These are phyloP conservation scores for Lottia scabra DNA, from an alignment of 2,888 invertebrate genomes.

Conservation along the genomic window DNA sequence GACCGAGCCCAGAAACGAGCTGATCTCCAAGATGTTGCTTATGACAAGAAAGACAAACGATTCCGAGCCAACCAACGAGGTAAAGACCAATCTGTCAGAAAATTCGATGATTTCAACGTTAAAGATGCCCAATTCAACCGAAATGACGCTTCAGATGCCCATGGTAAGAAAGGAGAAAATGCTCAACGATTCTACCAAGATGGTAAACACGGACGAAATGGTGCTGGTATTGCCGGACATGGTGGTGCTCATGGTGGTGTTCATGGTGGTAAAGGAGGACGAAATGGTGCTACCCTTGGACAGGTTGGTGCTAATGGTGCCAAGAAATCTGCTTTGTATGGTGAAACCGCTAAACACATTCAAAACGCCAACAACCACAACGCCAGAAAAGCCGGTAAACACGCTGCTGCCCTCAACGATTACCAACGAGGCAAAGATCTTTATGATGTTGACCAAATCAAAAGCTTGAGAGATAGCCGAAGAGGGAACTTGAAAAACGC, in stretches of 20 bases:
- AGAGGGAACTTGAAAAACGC: slow-evolving; percentile 28
- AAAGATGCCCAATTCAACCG: slow-evolving; percentile 25
- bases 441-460: slow-evolving; percentile 26
- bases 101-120: slow-evolving; percentile 29
- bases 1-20: slow-evolving; percentile 29
- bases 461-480: slow-evolving; percentile 26
- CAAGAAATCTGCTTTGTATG: background rate
- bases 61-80: slow-evolving; percentile 27
- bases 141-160: slow-evolving; percentile 25
- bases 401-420: slow-evolving; percentile 26
- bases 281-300: background rate
- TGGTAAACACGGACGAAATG: background rate
- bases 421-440: slow-evolving; percentile 27
- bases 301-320: background rate
- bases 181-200: slow-evolving; percentile 24
- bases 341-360: background rate
- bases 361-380: slow-evolving; percentile 13
- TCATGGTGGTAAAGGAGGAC: slow-evolving; percentile 1
- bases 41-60: slow-evolving; percentile 27
- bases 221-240: slow-evolving; percentile 8
- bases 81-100: slow-evolving; percentile 22
- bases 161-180: slow-evolving; percentile 22
- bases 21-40: slow-evolving; percentile 26
- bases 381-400: slow-evolving; percentile 21
- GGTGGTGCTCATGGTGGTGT: background rate